Base-by-base conservation (phyloP, 2,888 invertebrate species). In the Cheilosia vulpina region DNA sequence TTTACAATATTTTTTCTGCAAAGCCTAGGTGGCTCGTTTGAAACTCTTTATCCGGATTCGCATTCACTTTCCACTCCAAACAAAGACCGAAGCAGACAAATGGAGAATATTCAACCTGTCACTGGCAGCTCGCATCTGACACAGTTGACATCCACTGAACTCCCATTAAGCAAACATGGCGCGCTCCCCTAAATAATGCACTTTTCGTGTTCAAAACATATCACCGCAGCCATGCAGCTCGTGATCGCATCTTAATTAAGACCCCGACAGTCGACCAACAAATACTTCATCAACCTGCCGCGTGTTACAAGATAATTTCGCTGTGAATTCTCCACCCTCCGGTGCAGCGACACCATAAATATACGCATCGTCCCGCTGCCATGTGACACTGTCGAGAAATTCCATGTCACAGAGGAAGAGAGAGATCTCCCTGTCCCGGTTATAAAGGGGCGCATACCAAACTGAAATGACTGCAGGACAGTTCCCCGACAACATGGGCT, bases 161-260 rank as follows among this genome's bases (percentile, higher is more conserved):
- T 75, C 62, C 62, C 81, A 65, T 58, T 43, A 21, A 43, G 58
- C n/a, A 27, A 60, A 45, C 47, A 53, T 7, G n/a, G 27, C 7
- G 31, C 38, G 34, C 72, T 53, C 55, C 62, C 72, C 50, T 15
- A n/a, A 27, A 55, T 79, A 83, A 83, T 73, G 73, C 62, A 68
- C n/a, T 78, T 73, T 60, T 34, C 78, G 15, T 83, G 83, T 83
- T 68, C 24, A 43, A 50, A 57, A 73, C 68, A 66, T 27, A 72
- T 83, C 83, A 73, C 57, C 72, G 55, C 73, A 27, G 83, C 52
- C 83, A 83, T 19, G 19, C 43, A 34, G 55, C 55, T 73, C 50
- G 27, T 43, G 52, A 52, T 69, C 63, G 62, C 78, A 68, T 72
- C 82, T 82, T 82, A 82, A 82, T 82, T 82, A 82, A 77, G 66